phyloP scores from a whole-genome alignment of 2,888 invertebrate genomes.

The Caenorhabditis sp. region DNA sequence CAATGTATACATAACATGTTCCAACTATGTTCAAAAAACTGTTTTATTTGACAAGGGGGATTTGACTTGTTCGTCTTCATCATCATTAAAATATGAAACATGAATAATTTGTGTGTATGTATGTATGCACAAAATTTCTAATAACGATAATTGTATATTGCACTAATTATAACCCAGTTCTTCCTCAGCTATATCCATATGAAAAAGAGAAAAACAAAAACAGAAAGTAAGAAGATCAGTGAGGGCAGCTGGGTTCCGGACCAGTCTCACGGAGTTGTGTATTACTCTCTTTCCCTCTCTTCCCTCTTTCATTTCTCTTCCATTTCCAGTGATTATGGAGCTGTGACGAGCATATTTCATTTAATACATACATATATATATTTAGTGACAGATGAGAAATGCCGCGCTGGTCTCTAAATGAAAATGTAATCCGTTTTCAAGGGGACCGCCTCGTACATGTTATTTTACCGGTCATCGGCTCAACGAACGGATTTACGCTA shows the following conservation, averaged over 20 bases:
- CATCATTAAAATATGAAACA: neutral
- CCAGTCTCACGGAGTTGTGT: slow-evolving; percentile 33
- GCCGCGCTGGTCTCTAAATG: neutral
- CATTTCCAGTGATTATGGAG: slow-evolving; percentile 47
- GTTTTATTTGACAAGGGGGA: neutral
- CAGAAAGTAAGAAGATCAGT: neutral
- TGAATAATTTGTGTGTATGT: too few species aligned
- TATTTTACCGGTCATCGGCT: slow-evolving; percentile 14
- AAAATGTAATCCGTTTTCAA: neutral
- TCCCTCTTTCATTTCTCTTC: neutral
- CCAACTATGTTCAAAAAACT: neutral
- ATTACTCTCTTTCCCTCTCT: slow-evolving; percentile 10
- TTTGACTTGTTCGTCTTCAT: neutral
- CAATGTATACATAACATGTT: slow-evolving; percentile 10
- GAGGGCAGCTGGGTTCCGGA: slow-evolving; percentile 4
- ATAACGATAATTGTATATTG: slow-evolving; percentile 1
- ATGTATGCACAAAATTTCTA: neutral
- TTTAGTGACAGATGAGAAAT: slow-evolving; percentile 43
- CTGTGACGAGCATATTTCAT: slow-evolving; percentile 40
- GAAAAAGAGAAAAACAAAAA: too few species aligned
- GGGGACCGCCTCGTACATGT: slow-evolving; percentile 31
- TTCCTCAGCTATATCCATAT: too few species aligned
- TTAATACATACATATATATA: slow-evolving; percentile 33
- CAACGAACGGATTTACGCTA: slow-evolving; percentile 10
- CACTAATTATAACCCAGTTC: too few species aligned